Evolutionary conservation across 2,888 invertebrate genomes (phyloP).

Genomic region (Luperina testacea): DNA sequence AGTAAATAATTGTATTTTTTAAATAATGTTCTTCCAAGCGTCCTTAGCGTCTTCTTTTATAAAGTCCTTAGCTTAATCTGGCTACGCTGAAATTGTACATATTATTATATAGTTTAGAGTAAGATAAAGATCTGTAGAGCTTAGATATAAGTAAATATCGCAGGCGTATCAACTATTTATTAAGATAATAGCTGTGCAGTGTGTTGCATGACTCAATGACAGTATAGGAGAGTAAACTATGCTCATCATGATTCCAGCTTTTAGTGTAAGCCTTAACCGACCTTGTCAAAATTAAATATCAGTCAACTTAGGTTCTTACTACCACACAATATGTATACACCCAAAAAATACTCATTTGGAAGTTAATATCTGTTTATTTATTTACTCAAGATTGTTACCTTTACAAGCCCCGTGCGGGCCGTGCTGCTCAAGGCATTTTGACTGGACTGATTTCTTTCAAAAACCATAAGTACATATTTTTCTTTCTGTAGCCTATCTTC

Average conservation of each 20-base stretch:
- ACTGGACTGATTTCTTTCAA: background rate
- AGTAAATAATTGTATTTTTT: background rate
- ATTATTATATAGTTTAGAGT: constrained; percentile 11
- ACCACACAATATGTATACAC: background rate
- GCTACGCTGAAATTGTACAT: constrained; percentile 26
- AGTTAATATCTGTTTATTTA: background rate
- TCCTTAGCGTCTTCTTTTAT: background rate
- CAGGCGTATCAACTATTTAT: background rate
- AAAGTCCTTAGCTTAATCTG: constrained; percentile 28
- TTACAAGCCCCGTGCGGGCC: background rate
- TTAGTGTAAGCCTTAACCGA: background rate
- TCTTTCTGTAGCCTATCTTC: background rate
- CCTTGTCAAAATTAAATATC: background rate
- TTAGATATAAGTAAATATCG: background rate
- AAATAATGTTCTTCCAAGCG: constrained; percentile 6
- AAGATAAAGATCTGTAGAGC: constrained; percentile 17
- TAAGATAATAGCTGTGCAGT: background rate
- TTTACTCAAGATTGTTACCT: background rate
- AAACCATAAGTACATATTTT: background rate
- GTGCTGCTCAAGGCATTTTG: background rate
- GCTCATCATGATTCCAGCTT: background rate
- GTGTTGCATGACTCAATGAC: background rate
- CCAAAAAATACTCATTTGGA: background rate
- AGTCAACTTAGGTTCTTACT: background rate
- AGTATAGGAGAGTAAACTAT: background rate